A percentile compares a stretch with the other conserved stretches of the same genome.
phyloP scores from a whole-genome alignment of 1,140 invertebrate species.

The Magallana ariakensis region DNA sequence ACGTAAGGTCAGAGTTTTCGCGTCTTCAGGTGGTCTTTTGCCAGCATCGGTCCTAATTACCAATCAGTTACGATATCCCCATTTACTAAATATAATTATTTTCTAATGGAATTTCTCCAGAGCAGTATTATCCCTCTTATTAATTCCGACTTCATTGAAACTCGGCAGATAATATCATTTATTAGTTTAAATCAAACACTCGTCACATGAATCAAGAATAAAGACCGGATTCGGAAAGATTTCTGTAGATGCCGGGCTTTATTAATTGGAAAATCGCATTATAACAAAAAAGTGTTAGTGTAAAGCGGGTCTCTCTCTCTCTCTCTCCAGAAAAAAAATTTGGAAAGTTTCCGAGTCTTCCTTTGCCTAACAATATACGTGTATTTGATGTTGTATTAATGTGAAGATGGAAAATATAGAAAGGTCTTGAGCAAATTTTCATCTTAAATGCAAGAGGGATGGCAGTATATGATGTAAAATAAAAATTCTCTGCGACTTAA shows the following conservation, averaged over 20 bases:
- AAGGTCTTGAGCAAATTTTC: too few relatives aligned
- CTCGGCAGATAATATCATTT: slow-evolving; percentile 21
- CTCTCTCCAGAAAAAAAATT: too few relatives aligned
- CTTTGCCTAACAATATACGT: too few relatives aligned
- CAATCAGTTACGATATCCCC: slow-evolving; percentile 25
- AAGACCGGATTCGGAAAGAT: neutral
- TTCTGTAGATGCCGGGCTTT: neutral
- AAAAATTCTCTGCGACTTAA: too few relatives aligned
- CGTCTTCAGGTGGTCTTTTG: slow-evolving; percentile 19
- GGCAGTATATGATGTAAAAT: too few relatives aligned
- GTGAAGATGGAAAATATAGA: too few relatives aligned
- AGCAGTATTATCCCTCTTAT: slow-evolving; percentile 24
- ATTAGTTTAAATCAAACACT: slow-evolving; percentile 39
- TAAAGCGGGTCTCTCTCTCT: too few relatives aligned
- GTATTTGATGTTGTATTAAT: too few relatives aligned
- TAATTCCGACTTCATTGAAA: slow-evolving; percentile 28
- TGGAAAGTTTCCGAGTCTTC: too few relatives aligned
- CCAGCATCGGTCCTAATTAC: slow-evolving; percentile 23
- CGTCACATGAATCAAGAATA: slow-evolving; percentile 34
- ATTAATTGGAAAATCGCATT: slow-evolving; percentile 17
- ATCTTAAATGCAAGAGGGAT: too few relatives aligned
- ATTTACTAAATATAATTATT: slow-evolving; percentile 30
- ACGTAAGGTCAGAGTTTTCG: neutral
- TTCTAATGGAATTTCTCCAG: slow-evolving; percentile 24
- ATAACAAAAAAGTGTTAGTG: neutral